Conservation (phyloP, 35 echinoderm and acorn worm genomes). For the Heliocidaris erythrogramma region DNA sequence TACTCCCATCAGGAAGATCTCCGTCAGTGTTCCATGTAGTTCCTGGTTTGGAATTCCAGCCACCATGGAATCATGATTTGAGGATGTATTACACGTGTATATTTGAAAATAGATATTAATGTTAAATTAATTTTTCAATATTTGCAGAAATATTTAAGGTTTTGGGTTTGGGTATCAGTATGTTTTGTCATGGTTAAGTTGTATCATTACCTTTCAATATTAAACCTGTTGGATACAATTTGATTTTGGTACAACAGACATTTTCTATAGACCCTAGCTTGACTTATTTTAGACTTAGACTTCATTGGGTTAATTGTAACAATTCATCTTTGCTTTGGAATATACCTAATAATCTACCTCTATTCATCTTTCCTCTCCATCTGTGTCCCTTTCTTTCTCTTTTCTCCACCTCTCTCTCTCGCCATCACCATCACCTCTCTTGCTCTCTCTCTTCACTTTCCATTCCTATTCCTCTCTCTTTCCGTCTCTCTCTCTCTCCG, state of each 20-base stretch:
- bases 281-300: too few relatives aligned
- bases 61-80: not conserved
- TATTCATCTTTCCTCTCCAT: too few relatives aligned
- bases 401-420: not conserved
- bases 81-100: not conserved
- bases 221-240: not conserved
- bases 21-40: not conserved
- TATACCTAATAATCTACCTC: too few relatives aligned
- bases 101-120: not conserved
- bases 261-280: too few relatives aligned
- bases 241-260: too few relatives aligned
- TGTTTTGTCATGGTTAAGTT: not conserved
- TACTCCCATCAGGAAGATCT: not conserved
- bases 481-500: too few relatives aligned
- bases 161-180: not conserved
- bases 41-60: not conserved
- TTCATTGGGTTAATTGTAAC: too few relatives aligned
- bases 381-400: not conserved
- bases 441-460: not conserved
- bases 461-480: too few relatives aligned
- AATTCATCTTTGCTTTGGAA: too few relatives aligned
- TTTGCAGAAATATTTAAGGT: not conserved
- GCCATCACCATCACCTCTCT: not conserved
- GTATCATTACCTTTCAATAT: not conserved
- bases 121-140: not conserved